phyloP scores from a whole-genome alignment of 2,888 invertebrate genomes.

The Harpalus rufipes region DNA sequence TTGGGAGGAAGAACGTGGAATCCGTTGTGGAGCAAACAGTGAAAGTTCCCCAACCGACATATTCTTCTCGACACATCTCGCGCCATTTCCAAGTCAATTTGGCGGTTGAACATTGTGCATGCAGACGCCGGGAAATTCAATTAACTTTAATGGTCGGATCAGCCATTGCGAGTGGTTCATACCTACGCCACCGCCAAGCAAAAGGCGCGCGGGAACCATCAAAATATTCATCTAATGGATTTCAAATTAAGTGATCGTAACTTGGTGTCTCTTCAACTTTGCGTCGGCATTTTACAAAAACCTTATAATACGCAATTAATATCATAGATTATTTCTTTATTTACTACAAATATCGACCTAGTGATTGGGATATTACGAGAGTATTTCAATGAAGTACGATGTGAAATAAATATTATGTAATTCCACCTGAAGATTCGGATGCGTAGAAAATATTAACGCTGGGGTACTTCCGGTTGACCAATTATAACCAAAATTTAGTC shows the following conservation, averaged over 20 bases:
- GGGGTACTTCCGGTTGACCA: too few species aligned
- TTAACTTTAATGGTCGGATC: slow-evolving; percentile 80
- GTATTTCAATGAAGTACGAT: too few species aligned
- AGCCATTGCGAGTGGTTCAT: slow-evolving; percentile 70
- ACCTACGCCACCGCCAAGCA: slow-evolving; percentile 56
- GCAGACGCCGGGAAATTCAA: slow-evolving; percentile 79
- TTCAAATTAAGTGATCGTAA: slow-evolving; percentile 73
- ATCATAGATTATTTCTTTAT: too few species aligned
- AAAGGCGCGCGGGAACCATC: slow-evolving; percentile 71
- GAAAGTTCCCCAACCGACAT: slow-evolving; percentile 71
- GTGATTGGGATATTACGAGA: too few species aligned
- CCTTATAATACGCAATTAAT: slow-evolving; percentile 36
- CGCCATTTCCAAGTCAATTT: slow-evolving; percentile 78
- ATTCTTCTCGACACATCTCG: slow-evolving; percentile 72
- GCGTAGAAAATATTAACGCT: too few species aligned
- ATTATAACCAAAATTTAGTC: too few species aligned
- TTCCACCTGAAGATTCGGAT: too few species aligned
- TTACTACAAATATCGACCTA: too few species aligned
- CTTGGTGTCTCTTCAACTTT: slow-evolving; percentile 56
- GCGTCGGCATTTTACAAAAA: slow-evolving; percentile 48
- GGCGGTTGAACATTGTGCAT: slow-evolving; percentile 76
- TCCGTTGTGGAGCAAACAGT: slow-evolving; percentile 45
- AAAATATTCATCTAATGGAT: slow-evolving; percentile 75
- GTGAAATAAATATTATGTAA: too few species aligned
- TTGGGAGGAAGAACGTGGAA: background rate